Conservation (phyloP, 2,888 invertebrate genomes). For the Atherix ibis region DNA sequence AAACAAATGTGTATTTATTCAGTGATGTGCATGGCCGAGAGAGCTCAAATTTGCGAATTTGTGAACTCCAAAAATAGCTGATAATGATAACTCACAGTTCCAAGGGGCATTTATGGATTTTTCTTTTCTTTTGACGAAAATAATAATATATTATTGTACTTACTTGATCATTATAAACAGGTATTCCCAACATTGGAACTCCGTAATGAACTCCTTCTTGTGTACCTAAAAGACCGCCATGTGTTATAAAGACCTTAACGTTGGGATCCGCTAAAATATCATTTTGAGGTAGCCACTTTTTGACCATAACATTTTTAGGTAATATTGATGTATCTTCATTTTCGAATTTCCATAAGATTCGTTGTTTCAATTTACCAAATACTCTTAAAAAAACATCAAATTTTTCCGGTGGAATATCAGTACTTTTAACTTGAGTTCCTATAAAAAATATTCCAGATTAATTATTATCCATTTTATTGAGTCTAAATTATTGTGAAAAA, state of each 20-base stretch:
- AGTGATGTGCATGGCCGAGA: no score
- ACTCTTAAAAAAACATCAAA: constrained; percentile 28
- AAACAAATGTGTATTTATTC: no score
- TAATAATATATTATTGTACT: background rate
- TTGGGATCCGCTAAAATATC: constrained; percentile 34
- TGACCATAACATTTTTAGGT: constrained; percentile 32
- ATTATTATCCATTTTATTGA: background rate
- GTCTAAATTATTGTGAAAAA: background rate
- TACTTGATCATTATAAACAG: constrained; percentile 33
- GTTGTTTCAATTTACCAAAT: constrained; percentile 29
- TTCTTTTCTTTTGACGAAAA: no score
- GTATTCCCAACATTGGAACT: constrained; percentile 33
- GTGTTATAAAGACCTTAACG: constrained; percentile 32
- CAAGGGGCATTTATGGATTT: no score
- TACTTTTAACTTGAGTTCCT: constrained; percentile 33
- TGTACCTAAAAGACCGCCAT: constrained; percentile 31
- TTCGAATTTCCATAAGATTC: constrained; percentile 36
- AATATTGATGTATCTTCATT: constrained; percentile 24
- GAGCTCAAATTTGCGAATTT: no score
- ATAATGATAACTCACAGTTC: no score
- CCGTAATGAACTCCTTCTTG: constrained; percentile 32
- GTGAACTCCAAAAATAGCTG: no score
- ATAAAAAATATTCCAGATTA: no score
- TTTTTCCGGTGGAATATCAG: constrained; percentile 29
- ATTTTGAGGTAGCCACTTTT: constrained; percentile 38